Evolutionary conservation across 2,888 invertebrate genomes (phyloP).

Genomic region (Polydrusus pterygomalis): DNA sequence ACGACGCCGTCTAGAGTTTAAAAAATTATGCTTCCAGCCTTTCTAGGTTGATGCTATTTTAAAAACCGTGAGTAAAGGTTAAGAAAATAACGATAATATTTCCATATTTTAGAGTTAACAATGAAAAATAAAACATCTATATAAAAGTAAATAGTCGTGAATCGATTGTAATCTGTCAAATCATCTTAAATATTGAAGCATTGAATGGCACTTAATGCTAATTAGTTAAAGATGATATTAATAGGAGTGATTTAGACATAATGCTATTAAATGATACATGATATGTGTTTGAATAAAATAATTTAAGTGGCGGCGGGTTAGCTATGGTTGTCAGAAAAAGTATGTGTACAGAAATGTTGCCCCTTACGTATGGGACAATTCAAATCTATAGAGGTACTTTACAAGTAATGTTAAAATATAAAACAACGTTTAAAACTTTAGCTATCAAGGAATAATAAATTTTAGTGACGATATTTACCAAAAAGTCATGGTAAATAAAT

Average conservation of each 20-base stretch:
- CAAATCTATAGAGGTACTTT: too few relatives aligned
- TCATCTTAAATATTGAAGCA: constrained; percentile 15
- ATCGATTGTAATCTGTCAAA: constrained; percentile 27
- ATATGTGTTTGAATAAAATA: constrained; percentile 49
- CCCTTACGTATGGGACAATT: too few relatives aligned
- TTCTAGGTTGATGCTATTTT: too few relatives aligned
- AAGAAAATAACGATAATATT: too few relatives aligned
- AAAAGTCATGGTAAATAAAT: too few relatives aligned
- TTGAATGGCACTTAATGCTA: constrained; percentile 32
- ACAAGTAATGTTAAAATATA: too few relatives aligned
- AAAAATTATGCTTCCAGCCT: too few relatives aligned
- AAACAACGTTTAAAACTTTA: too few relatives aligned
- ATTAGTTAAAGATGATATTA: constrained; percentile 42
- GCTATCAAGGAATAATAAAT: too few relatives aligned
- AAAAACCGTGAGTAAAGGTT: too few relatives aligned
- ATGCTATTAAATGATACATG: constrained; percentile 50
- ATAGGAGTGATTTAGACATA: constrained; percentile 52
- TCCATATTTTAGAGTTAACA: neutral
- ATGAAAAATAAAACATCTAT: neutral
- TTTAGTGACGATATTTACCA: too few relatives aligned
- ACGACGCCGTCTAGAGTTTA: too few relatives aligned
- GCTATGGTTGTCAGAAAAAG: constrained; percentile 21
- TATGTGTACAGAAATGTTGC: constrained; percentile 20
- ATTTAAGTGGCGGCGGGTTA: constrained; percentile 23
- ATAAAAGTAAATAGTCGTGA: constrained; percentile 8